Base-by-base conservation (phyloP, 2,113 vertebrate genomes). In the Camelus bactrianus region DNA sequence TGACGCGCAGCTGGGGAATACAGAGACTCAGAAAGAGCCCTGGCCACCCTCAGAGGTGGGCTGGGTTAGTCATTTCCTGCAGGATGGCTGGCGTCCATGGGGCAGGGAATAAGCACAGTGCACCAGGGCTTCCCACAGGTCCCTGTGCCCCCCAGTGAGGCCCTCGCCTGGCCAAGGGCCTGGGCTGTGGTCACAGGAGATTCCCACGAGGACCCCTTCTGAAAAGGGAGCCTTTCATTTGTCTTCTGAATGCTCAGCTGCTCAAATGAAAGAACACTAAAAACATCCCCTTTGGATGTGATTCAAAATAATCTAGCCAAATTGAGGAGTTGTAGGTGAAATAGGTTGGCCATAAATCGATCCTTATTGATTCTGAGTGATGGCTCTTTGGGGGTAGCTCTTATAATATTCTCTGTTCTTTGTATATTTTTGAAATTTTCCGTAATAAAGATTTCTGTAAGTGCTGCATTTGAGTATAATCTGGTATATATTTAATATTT, bases 381-480 rank as follows among this genome's bases (percentile, higher is more conserved):
- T n/a, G 22, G 13, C 32, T 64, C 0, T 28, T 6, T 56, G 32
- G 1, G n/a, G 10, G 8, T 4, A 32, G 1, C 11, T 15, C 11
- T 12, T 35, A 6, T 42, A 26, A 46, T 38, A 46, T 22, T 83
- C 17, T 90, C 73, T 90, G 13, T 76, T 88, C 64, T 95, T 76
- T 22, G n/a, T 20, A 9, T 67, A 72, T 72, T 69, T 96, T 90
- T 82, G 5, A 79, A 95, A 24, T 56, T 92, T 93, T 79, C 32
- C n/a, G n/a, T 70, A 50, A 84, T 77, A 62, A 83, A 62, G 32
- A 13, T 70, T 70, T 62, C 58, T 58, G 52, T 83, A 76, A 64
- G 84, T 24, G 80, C 48, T 65, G 13, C 60, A 73, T 94, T 70
- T 94, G 76, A 88, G 38, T 52, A 17, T 83, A 90, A 52, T 72